Evolutionary conservation across 2,113 vertebrate genomes (phyloP).

Genomic region (Brachionichthys hirsutus): DNA sequence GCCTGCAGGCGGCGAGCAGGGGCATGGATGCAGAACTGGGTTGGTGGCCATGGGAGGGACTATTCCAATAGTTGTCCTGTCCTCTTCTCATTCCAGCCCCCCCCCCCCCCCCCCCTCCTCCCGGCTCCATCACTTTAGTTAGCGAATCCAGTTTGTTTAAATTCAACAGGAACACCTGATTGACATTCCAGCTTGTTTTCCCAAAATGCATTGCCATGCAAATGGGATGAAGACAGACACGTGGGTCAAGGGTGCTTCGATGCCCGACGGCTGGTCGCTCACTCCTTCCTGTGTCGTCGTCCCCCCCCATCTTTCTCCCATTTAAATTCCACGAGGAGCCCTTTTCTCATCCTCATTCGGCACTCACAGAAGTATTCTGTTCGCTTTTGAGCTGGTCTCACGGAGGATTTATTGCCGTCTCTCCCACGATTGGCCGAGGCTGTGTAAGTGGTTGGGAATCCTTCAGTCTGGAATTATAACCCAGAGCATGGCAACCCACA

Average conservation of each 20-base stretch:
- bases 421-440: conserved; percentile 55
- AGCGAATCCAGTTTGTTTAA: conserved; percentile 39
- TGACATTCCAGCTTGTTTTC: conserved; percentile 55
- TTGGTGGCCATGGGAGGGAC: conserved; percentile 9
- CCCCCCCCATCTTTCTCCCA: conserved; percentile 15
- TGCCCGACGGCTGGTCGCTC: conserved; percentile 42
- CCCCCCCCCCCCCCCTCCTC: conserved; percentile 7
- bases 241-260: conserved; percentile 56
- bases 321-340: conserved; percentile 30
- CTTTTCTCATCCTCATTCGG: conserved; percentile 6
- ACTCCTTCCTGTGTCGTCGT: conserved; percentile 30
- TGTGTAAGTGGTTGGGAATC: conserved; percentile 36
- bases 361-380: conserved; percentile 42
- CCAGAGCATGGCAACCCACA: conserved; percentile 46
- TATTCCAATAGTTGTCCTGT: conserved; percentile 31
- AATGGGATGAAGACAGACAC: conserved; percentile 38
- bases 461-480: conserved; percentile 56
- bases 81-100: conserved; percentile 1
- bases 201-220: conserved; percentile 53
- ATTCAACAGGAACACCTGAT: conserved; percentile 33
- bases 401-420: conserved; percentile 60
- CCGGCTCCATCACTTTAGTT: conserved; percentile 9
- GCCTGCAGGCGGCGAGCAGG: conserved; percentile 58
- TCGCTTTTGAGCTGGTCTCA: conserved; percentile 50
- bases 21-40: conserved; percentile 23